Percentiles rank a stretch among this genome's conserved stretches.
Evolutionary conservation across 2,113 vertebrate species (phyloP).

Genomic region (Leucoraja erinaceus): DNA sequence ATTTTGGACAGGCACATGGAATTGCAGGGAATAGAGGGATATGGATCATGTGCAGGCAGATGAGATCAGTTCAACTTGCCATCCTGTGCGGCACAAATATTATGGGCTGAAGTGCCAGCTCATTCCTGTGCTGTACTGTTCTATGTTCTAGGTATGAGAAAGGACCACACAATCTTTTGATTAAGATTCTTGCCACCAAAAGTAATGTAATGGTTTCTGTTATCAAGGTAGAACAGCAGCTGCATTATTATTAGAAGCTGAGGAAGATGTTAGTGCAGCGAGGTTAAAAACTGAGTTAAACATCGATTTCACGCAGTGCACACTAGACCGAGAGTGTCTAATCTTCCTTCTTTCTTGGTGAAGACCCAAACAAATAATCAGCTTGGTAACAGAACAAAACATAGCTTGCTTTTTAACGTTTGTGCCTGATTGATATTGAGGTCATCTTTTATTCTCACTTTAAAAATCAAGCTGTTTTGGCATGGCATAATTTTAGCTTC

Average conservation of each 20-base stretch:
- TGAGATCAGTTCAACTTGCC: too few species aligned
- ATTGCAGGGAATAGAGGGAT: too few species aligned
- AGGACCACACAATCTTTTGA: too few species aligned
- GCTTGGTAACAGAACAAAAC: not conserved
- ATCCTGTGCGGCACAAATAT: too few species aligned
- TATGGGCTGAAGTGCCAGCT: too few species aligned
- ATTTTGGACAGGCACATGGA: too few species aligned
- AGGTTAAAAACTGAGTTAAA: not conserved
- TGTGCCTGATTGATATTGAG: not conserved
- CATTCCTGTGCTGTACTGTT: too few species aligned
- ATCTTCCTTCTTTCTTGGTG: not conserved
- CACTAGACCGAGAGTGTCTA: not conserved
- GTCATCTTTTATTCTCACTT: not conserved
- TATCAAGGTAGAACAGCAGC: too few species aligned
- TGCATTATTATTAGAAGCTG: too few species aligned
- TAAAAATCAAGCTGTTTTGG: not conserved
- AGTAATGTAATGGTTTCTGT: not conserved
- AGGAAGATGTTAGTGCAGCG: not conserved
- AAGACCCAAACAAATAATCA: not conserved
- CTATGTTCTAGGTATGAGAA: too few species aligned
- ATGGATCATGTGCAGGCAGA: too few species aligned
- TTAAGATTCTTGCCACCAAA: too few species aligned
- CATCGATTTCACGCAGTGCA: not conserved
- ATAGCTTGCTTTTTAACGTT: not conserved
- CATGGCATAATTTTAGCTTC: not conserved